Evolutionary conservation across 2,113 vertebrate species (phyloP).

Genomic region (Vulpes lagopus): DNA sequence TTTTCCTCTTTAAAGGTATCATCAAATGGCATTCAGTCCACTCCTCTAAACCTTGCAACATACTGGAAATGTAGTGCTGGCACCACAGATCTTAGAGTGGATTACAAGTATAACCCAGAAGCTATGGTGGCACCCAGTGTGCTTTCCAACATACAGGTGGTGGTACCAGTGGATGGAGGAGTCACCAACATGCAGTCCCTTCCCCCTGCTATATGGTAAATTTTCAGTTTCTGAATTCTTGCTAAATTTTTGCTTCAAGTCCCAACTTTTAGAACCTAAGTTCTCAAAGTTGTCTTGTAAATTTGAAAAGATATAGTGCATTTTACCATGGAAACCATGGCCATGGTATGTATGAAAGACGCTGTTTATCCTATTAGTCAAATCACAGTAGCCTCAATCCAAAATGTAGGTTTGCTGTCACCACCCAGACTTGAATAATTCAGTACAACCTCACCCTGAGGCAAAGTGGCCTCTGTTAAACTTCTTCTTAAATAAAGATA

Average conservation of each 20-base stretch:
- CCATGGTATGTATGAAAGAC: neutral
- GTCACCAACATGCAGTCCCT: constrained; percentile 96
- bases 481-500: neutral
- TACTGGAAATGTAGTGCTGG: constrained; percentile 95
- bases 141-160: constrained; percentile 94
- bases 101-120: constrained; percentile 97
- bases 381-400: neutral
- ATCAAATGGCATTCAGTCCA: constrained; percentile 97
- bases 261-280: neutral
- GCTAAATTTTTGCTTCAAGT: neutral
- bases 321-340: constrained; percentile 22
- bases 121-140: constrained; percentile 92
- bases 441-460: neutral
- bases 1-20: constrained; percentile 90
- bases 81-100: constrained; percentile 96
- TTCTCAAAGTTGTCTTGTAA: neutral
- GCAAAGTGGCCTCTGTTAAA: constrained; percentile 15
- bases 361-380: constrained; percentile 39
- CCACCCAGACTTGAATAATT: neutral
- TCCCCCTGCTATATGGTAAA: constrained; percentile 95
- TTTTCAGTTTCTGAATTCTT: constrained; percentile 10
- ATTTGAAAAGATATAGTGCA: neutral
- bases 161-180: constrained; percentile 95
- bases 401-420: neutral
- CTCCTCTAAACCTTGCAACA: constrained; percentile 96